phyloP scores from a whole-genome alignment of 92 coral and sea anemone species.

The Palythoa heliodiscus region DNA sequence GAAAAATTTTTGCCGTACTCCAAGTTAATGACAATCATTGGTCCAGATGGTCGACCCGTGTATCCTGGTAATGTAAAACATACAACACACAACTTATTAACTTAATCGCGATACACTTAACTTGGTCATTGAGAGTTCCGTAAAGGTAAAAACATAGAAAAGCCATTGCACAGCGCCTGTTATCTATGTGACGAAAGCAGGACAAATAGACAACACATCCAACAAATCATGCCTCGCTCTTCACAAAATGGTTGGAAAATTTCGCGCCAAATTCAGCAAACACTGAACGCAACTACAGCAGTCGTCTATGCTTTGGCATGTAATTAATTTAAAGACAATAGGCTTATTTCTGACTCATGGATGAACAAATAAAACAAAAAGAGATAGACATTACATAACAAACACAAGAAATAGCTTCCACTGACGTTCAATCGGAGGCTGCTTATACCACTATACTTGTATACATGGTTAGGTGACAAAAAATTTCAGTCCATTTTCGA shows the following conservation, averaged over 20 bases:
- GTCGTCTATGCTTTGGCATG: too few relatives aligned
- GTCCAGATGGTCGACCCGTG: slow-evolving; percentile 90
- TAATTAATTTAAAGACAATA: too few relatives aligned
- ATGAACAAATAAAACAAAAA: too few relatives aligned
- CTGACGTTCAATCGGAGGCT: too few relatives aligned
- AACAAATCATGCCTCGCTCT: too few relatives aligned
- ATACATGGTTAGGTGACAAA: background rate
- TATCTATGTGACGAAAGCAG: background rate
- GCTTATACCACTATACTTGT: too few relatives aligned
- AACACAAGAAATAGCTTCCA: too few relatives aligned
- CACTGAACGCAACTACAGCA: too few relatives aligned
- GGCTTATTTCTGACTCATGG: too few relatives aligned
- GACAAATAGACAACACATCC: too few relatives aligned
- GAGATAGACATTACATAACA: background rate
- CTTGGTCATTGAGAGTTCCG: background rate
- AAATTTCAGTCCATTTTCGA: background rate
- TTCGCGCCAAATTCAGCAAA: too few relatives aligned
- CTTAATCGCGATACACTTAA: background rate
- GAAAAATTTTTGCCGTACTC: slow-evolving; percentile 90
- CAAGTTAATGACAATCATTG: slow-evolving; percentile 45
- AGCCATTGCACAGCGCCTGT: background rate
- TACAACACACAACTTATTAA: background rate
- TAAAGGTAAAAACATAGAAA: background rate
- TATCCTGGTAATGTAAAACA: slow-evolving; percentile 56
- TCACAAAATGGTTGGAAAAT: too few relatives aligned